Evolutionary conservation across 2,888 invertebrate genomes (phyloP).

Genomic region (Clistopyga incitator): DNA sequence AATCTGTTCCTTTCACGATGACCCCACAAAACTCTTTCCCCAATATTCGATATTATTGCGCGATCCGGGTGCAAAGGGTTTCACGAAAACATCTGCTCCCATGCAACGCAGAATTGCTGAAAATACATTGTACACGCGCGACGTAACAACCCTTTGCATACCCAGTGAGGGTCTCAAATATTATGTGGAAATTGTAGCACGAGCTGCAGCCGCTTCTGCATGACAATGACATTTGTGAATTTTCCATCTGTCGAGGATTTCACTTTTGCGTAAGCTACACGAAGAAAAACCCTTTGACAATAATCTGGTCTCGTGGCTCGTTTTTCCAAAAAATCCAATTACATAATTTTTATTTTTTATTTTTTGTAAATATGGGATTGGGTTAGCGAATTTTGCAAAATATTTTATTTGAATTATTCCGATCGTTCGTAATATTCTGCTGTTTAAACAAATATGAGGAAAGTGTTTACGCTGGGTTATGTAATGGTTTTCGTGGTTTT

Average conservation of each 20-base stretch:
- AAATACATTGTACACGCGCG: background rate
- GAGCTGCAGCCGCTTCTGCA: slow-evolving; percentile 32
- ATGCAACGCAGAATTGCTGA: background rate
- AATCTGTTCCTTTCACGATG: slow-evolving; percentile 26
- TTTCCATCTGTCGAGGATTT: slow-evolving; percentile 72
- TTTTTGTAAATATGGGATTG: background rate
- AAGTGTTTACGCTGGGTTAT: background rate
- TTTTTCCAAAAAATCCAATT: background rate
- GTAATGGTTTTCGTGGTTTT: slow-evolving; percentile 3
- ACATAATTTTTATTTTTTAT: no score
- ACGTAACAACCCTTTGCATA: slow-evolving; percentile 24
- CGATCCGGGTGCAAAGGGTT: slow-evolving; percentile 56
- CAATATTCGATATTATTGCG: slow-evolving; percentile 45
- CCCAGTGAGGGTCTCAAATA: background rate
- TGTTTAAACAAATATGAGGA: background rate
- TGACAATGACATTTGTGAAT: slow-evolving; percentile 64
- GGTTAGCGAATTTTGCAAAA: background rate
- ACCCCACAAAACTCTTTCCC: background rate
- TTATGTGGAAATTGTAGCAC: slow-evolving; percentile 33
- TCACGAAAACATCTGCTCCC: slow-evolving; percentile 52
- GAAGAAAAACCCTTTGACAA: slow-evolving; percentile 48
- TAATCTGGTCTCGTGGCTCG: slow-evolving; percentile 16
- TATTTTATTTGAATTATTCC: background rate
- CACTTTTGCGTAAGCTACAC: slow-evolving; percentile 70
- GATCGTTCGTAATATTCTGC: background rate